A percentile compares a stretch with the other conserved stretches of the same genome.
These are phyloP conservation scores for Scaptomyza graminum DNA, from an alignment of 1,140 invertebrate species.

Conservation along the genomic window DNA sequence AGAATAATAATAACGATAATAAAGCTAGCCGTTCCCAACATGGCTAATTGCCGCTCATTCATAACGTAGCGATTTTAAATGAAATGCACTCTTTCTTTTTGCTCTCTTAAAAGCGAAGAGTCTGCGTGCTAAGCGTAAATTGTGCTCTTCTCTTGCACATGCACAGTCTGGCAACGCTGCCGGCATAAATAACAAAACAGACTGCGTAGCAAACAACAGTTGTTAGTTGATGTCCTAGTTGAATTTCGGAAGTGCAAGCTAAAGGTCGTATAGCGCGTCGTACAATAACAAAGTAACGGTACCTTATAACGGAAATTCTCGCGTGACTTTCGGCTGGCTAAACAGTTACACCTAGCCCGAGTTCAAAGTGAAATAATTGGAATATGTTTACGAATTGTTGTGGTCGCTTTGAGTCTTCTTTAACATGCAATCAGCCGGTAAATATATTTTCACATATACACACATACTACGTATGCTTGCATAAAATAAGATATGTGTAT, in stretches of 20 bases:
- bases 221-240: constrained; percentile 59
- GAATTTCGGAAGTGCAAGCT: constrained; percentile 26
- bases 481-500: constrained; percentile 15
- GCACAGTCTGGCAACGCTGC: constrained; percentile 35
- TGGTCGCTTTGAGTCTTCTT: constrained; percentile 3
- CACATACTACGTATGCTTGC: not conserved
- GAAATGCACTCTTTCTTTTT: not conserved
- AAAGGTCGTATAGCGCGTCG: constrained; percentile 27
- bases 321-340: constrained; percentile 56
- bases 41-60: constrained; percentile 71
- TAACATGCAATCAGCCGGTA: constrained; percentile 13
- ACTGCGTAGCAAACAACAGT: constrained; percentile 48
- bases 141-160: not conserved
- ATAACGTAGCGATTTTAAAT: constrained; percentile 34
- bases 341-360: constrained; percentile 10
- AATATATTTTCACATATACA: not conserved
- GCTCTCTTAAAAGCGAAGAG: constrained; percentile 33
- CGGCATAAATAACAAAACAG: constrained; percentile 42
- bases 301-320: constrained; percentile 35
- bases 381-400: constrained; percentile 44
- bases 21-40: constrained; percentile 51
- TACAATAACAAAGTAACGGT: not conserved
- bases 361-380: constrained; percentile 37
- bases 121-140: constrained; percentile 20
- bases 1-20: constrained; percentile 54